Percentiles rank a stretch among this genome's conserved stretches.
Conservation (phyloP, 2,113 vertebrate genomes). For the Fulmarus glacialis region DNA sequence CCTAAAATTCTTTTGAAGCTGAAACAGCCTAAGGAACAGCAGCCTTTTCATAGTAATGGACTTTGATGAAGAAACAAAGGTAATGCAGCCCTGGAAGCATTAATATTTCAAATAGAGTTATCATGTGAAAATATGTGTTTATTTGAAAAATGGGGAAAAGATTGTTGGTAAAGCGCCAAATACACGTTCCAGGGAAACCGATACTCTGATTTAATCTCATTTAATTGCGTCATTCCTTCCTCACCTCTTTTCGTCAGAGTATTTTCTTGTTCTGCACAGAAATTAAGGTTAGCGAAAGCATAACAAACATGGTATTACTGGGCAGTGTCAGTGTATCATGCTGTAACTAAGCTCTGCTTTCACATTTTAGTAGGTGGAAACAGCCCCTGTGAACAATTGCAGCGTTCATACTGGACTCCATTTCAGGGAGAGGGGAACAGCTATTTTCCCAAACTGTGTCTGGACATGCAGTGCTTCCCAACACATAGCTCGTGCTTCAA, state of each 20-base stretch:
- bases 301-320: neutral
- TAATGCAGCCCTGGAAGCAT: slow-evolving; percentile 68
- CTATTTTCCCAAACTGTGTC: neutral
- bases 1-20: slow-evolving; percentile 85
- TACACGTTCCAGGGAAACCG: slow-evolving; percentile 29
- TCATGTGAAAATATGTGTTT: slow-evolving; percentile 61
- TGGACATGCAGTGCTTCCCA: neutral
- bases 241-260: slow-evolving; percentile 26
- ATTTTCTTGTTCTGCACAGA: slow-evolving; percentile 37
- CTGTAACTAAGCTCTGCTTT: neutral
- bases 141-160: slow-evolving; percentile 51
- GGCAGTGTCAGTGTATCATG: neutral
- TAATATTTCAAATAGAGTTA: slow-evolving; percentile 63
- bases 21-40: slow-evolving; percentile 74
- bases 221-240: slow-evolving; percentile 42
- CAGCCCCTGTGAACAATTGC: neutral
- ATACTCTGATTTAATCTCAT: slow-evolving; percentile 43
- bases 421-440: neutral
- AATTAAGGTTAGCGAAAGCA: slow-evolving; percentile 28
- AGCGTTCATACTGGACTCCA: neutral
- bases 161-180: slow-evolving; percentile 28
- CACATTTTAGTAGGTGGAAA: neutral
- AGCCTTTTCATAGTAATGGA: slow-evolving; percentile 76
- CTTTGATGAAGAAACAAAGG: slow-evolving; percentile 77
- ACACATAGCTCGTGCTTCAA: neutral